Percentiles rank a stretch among this genome's conserved stretches.
phyloP scores from a whole-genome alignment of 2,888 invertebrate genomes.

The Xestia sexstrigata region DNA sequence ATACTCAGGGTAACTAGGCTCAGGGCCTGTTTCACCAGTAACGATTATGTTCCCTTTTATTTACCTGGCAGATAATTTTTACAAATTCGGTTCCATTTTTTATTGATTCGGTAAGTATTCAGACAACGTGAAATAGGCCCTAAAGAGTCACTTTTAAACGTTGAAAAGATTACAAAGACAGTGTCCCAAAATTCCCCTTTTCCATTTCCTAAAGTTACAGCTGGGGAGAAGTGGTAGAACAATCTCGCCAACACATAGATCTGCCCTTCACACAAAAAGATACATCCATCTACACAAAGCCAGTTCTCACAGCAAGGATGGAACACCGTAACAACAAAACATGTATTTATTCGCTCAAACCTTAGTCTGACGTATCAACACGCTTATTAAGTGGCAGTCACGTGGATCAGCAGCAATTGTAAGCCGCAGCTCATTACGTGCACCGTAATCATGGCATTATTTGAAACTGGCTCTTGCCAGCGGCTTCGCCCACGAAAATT shows the following conservation, averaged over 20 bases:
- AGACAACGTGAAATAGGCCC: too few species aligned
- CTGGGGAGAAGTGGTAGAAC: neutral
- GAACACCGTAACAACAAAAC: conserved; percentile 18
- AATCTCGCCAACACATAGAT: neutral
- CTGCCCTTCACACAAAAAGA: neutral
- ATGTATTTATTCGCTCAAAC: conserved; percentile 34
- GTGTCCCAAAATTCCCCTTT: too few species aligned
- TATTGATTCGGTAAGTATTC: too few species aligned
- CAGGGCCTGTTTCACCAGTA: too few species aligned
- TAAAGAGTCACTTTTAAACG: too few species aligned
- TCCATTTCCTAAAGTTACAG: neutral
- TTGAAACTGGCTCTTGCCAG: neutral
- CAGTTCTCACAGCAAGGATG: conserved; percentile 1
- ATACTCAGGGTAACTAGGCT: too few species aligned
- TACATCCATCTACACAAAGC: neutral
- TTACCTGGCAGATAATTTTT: too few species aligned
- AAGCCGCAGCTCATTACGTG: conserved; percentile 44
- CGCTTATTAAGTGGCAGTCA: conserved; percentile 49
- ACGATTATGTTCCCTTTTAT: too few species aligned
- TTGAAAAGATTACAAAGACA: too few species aligned
- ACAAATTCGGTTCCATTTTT: too few species aligned
- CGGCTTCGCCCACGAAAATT: neutral
- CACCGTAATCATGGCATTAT: conserved; percentile 44
- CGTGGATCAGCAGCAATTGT: conserved; percentile 54
- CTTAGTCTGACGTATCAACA: conserved; percentile 51